Conservation (phyloP, 2,113 vertebrate species). For the Misgurnus anguillicaudatus region DNA sequence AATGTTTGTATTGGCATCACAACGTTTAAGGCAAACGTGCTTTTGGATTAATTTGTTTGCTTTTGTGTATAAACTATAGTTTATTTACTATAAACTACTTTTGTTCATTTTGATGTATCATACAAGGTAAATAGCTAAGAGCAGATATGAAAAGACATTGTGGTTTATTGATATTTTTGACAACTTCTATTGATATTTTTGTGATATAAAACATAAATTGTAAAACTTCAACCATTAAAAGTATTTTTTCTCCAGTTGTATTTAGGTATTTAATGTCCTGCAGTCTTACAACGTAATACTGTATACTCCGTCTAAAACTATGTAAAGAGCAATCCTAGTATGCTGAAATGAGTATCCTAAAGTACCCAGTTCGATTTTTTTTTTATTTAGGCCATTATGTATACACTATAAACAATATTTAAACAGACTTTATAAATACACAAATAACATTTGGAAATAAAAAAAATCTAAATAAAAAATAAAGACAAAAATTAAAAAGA, state of each 20-base stretch:
- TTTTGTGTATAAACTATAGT: conserved; percentile 36
- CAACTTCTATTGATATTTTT: not conserved
- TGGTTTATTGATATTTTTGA: conserved; percentile 16
- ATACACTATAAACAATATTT: too few species aligned
- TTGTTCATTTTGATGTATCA: conserved; percentile 42
- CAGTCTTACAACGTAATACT: not conserved
- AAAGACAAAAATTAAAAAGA: too few species aligned
- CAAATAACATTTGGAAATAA: too few species aligned
- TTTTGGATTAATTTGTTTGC: not conserved
- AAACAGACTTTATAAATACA: too few species aligned
- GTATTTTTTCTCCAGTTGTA: conserved; percentile 6
- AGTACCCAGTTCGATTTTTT: too few species aligned
- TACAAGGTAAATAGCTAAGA: conserved; percentile 36
- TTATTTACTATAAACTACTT: conserved; percentile 27
- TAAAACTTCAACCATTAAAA: conserved; percentile 45
- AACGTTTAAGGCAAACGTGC: not conserved
- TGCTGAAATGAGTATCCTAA: too few species aligned
- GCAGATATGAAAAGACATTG: conserved; percentile 41
- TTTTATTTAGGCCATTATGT: too few species aligned
- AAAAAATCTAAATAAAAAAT: too few species aligned
- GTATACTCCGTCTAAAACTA: not conserved
- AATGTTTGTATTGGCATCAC: conserved; percentile 2
- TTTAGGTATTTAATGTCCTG: conserved; percentile 35
- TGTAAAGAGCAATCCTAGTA: not conserved
- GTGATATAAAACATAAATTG: conserved; percentile 10